Evolutionary conservation across 2,888 invertebrate genomes (phyloP), one percentile per base, ranked within the genome.

Genomic region (Thera obeliscata): DNA sequence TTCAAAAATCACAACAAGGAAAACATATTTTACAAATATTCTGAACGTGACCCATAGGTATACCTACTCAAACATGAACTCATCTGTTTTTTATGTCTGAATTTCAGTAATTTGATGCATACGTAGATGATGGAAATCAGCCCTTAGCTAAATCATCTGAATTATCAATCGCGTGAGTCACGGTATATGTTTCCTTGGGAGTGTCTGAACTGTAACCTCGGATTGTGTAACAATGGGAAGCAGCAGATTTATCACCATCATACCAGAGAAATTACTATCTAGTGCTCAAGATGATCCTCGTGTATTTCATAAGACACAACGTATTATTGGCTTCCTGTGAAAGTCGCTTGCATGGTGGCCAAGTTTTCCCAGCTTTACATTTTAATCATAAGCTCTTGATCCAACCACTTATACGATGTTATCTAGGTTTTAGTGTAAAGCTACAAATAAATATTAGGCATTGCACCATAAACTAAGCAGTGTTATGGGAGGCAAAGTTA

Each of bases 151-250:
- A 78, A 78, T 76, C 75, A 76, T 81, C 75, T 79, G 78, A 78
- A 80, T 79, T 80, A 82, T 81, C 78, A 79, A 74, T 76, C 76
- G 76, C 77, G 75, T 75, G 77, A 79, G 77, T 78, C 80, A 80
- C 78, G 79, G 80, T 72, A 74, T 70, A 71, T 73, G 77, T 73
- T 78, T 74, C 75, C 76, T 74, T 70, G 73, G 75, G 77, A 73
- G 75, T 69, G 74, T 62, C 67, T 76, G 83, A 82, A 79, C 83
- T 80, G 71, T 78, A 76, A 79, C 70, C 81, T 78, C 73, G 64
- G 55, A 58, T 76, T 82, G 80, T 77, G 81, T 77, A 80, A 82
- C 78, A 80, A 77, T 79, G 81, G 81, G 79, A 80, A 81, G 70
- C 72, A 58, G 67, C 52, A 71, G 71, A 74, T 75, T 72, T 74